These are phyloP conservation scores for Bos javanicus DNA, from an alignment of 2,113 vertebrate genomes.

Conservation along the genomic window DNA sequence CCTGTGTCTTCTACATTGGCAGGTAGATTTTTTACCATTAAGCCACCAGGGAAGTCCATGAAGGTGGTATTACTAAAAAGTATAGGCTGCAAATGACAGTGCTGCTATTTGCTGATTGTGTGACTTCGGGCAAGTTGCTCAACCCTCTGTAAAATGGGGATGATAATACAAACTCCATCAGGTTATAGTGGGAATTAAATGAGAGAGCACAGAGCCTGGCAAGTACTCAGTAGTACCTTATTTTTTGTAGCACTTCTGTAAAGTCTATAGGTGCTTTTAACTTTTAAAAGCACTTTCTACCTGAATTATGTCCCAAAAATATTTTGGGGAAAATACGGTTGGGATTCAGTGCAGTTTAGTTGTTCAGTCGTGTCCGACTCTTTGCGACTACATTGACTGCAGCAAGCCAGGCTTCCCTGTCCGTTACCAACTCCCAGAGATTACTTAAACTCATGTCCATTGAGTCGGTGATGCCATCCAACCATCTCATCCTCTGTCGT, in stretches of 20 bases:
- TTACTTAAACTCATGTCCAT: neutral
- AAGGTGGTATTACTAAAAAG: neutral
- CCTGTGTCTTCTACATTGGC: neutral
- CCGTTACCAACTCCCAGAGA: neutral
- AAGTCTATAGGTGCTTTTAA: neutral
- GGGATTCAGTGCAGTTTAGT: neutral
- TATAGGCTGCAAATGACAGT: neutral
- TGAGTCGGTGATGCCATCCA: fast-evolving
- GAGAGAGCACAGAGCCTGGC: neutral
- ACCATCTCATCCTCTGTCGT: neutral
- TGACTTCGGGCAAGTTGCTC: neutral
- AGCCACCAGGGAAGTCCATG: neutral
- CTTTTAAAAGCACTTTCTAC: neutral
- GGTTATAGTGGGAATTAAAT: neutral
- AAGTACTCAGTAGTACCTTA: neutral
- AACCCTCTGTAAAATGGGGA: neutral
- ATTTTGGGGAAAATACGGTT: neutral
- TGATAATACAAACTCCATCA: neutral
- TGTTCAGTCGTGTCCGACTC: fast-evolving
- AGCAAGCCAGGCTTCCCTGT: neutral
- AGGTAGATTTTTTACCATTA: neutral
- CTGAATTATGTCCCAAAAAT: neutral
- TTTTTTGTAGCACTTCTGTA: neutral
- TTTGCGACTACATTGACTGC: fast-evolving
- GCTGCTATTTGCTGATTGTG: neutral